Conservation (phyloP, 2,113 vertebrate species). For the Oryzias melastigma region DNA sequence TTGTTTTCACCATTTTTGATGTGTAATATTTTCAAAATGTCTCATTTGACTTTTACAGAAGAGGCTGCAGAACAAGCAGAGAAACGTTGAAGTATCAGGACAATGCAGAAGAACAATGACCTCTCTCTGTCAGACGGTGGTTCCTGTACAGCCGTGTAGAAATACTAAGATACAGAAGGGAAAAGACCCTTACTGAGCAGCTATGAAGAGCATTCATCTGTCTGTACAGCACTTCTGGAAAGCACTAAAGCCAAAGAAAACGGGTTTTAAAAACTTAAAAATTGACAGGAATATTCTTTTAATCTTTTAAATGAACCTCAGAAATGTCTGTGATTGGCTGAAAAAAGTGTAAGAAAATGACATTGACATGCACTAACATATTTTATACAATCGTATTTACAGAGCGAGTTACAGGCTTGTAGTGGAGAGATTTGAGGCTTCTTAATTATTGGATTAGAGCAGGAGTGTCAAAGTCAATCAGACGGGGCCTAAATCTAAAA, state of each 20-base stretch:
- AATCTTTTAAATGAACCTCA: conserved; percentile 4
- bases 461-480: too few relatives aligned
- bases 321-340: conserved; percentile 36
- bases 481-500: too few relatives aligned
- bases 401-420: conserved; percentile 59
- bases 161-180: conserved; percentile 63
- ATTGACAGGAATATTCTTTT: not conserved
- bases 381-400: conserved; percentile 74
- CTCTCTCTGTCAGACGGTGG: conserved; percentile 21
- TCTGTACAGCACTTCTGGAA: conserved; percentile 71
- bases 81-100: conserved; percentile 21
- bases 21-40: not conserved
- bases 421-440: conserved; percentile 60
- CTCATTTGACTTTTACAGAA: conserved; percentile 3
- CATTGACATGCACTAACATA: conserved; percentile 73
- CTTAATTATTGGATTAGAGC: too few relatives aligned
- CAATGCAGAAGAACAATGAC: conserved; percentile 21
- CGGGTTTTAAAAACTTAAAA: conserved; percentile 1
- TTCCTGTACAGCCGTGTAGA: conserved; percentile 44
- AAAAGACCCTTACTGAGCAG: conserved; percentile 55
- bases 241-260: conserved; percentile 42
- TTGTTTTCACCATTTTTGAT: conserved; percentile 8
- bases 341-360: conserved; percentile 72
- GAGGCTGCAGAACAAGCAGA: conserved; percentile 6
- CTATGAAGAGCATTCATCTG: conserved; percentile 63